Percentiles rank a stretch among this genome's conserved stretches.
Evolutionary conservation across 2,113 vertebrate genomes (phyloP).

Genomic region (Hydropotes inermis): DNA sequence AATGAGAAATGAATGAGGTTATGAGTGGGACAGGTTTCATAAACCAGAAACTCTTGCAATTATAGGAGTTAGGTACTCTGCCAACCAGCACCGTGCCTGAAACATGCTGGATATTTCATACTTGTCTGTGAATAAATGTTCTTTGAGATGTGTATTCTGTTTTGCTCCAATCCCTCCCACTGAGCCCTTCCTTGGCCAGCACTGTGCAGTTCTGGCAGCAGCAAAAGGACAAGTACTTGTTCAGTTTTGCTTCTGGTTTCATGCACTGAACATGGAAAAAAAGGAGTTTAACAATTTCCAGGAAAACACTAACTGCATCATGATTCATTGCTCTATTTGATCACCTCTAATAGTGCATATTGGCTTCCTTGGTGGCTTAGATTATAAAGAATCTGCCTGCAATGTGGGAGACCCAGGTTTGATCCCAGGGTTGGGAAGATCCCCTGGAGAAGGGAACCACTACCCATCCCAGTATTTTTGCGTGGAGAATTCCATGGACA

Average conservation of each 20-base stretch:
- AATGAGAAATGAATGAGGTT: not conserved
- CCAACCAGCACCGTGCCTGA: not conserved
- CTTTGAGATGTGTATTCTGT: not conserved
- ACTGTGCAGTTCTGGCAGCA: not conserved
- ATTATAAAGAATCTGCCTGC: not conserved
- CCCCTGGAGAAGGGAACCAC: not conserved
- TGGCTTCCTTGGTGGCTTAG: not conserved
- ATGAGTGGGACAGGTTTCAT: not conserved
- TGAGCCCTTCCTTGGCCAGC: not conserved
- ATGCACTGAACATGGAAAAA: not conserved
- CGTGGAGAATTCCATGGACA: not conserved
- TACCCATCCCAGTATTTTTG: not conserved
- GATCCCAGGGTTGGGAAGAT: not conserved
- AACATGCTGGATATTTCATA: not conserved
- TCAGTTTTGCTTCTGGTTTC: not conserved
- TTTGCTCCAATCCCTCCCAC: not conserved
- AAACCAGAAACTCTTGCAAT: not conserved
- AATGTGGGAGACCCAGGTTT: not conserved
- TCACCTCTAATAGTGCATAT: not conserved
- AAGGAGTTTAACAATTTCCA: not conserved
- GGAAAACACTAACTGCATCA: not conserved
- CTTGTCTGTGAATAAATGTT: slow-evolving; percentile 12
- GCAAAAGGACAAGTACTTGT: not conserved
- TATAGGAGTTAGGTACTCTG: not conserved
- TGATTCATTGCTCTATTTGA: not conserved